A percentile compares a stretch with the other conserved stretches of the same genome.
Conservation (phyloP, 2,888 invertebrate species). For the Melolontha melolontha region DNA sequence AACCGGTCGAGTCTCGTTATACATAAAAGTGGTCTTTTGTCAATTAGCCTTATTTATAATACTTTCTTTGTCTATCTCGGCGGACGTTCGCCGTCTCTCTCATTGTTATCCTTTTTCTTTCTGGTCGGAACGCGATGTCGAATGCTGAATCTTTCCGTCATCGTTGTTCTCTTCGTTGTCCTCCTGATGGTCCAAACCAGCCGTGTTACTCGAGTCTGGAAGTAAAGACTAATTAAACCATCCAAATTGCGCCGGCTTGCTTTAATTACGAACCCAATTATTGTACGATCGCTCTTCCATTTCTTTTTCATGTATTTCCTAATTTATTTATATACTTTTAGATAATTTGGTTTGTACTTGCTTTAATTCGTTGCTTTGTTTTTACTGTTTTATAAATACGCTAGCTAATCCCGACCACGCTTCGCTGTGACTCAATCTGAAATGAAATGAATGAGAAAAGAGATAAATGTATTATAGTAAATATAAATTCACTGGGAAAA, state of each 20-base stretch:
- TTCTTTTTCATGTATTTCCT: background rate
- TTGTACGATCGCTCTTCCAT: conserved; percentile 43
- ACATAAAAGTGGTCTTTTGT: conserved; percentile 51
- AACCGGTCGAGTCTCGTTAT: conserved; percentile 44
- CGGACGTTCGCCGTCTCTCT: conserved; percentile 31
- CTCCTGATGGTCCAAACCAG: conserved; percentile 13
- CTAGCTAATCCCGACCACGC: too few species aligned
- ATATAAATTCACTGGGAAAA: too few species aligned
- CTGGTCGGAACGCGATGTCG: conserved; percentile 3
- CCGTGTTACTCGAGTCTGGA: conserved; percentile 27
- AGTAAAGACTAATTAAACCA: conserved; percentile 54
- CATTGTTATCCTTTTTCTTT: conserved; percentile 11
- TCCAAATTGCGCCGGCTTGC: conserved; percentile 53
- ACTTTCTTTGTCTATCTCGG: conserved; percentile 39
- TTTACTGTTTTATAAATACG: too few species aligned
- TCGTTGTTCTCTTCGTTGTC: conserved; percentile 11
- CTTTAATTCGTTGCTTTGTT: too few species aligned
- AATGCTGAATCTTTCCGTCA: conserved; percentile 14
- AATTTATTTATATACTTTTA: background rate
- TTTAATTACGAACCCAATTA: conserved; percentile 56
- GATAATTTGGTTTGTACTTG: too few species aligned
- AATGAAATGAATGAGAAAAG: too few species aligned
- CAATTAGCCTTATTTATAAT: conserved; percentile 52
- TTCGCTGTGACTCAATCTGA: too few species aligned
- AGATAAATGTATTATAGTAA: too few species aligned